Base-by-base conservation (phyloP, 2,888 invertebrate genomes). In the Chironomus riparius region DNA sequence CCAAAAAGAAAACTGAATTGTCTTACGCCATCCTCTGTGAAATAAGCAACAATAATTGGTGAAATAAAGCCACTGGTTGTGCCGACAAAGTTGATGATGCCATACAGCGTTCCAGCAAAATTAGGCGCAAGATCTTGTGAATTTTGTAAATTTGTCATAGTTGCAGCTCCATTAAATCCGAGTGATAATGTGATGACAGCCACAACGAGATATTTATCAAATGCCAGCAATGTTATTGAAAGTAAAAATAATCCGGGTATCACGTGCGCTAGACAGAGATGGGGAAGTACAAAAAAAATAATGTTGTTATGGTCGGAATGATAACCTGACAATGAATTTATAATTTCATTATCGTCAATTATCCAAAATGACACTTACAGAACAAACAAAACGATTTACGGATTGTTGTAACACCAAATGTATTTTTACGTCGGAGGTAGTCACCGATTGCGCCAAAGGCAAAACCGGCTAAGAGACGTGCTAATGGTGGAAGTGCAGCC, bases 81-180 rank as follows among this genome's bases (percentile, higher is more conserved):
- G 21, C 91, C 92, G 77, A 92, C 83, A 77, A 90, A 90, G 80
- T 91, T 92, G 75, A 91, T 90, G 1, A 91, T 88, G 5, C 92
- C 92, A 78, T 90, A 90, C 10, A 92, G 81, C 13, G 91, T 88
- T 62, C 91, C 92, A 2, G 90, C 91, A 80, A 87, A 92, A 79
- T 89, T 91, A 0, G 92, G 92, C 0, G 92, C 88, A 76, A 92
- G 82, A 82, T 92, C 92, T 85, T 92, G 89, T 70, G 88, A 83
- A 78, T 88, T 88, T 78, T 88, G 87, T 78, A 89, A 82, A 80
- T 89, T 89, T 2, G 88, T 87, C 13, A 88, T 82, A 0, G 88
- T 88, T 0, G 88, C 88, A 1, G 88, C 87, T 0, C 89, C 89
- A 78, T 89, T 89, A 18, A 89, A 87, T 0, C 90, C 91, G 82